Evolutionary conservation across 1,140 invertebrate species (phyloP).

Genomic region (Drosophila malerkotliana): DNA sequence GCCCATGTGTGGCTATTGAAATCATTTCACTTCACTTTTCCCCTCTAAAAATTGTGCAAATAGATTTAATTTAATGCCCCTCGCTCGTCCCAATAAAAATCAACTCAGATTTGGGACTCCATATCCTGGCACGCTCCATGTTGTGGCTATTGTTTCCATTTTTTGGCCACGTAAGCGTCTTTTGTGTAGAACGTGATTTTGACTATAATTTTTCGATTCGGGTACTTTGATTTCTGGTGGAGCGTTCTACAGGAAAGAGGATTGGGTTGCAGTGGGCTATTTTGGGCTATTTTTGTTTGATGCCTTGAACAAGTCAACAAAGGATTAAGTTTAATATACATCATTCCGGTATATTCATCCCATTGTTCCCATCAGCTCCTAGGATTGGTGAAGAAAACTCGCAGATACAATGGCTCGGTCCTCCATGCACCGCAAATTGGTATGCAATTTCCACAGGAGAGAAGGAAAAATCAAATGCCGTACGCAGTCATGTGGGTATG

Average conservation of each 20-base stretch:
- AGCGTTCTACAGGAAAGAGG: background rate
- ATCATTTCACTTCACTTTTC: conserved; percentile 69
- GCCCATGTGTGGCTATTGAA: conserved; percentile 37
- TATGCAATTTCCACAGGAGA: conserved; percentile 59
- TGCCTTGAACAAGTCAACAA: background rate
- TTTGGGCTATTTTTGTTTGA: background rate
- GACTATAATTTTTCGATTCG: conserved; percentile 61
- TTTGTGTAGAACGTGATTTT: conserved; percentile 77
- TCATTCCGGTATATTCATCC: background rate
- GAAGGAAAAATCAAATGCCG: conserved; percentile 44
- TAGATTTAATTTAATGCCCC: conserved; percentile 77
- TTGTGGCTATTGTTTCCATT: conserved; percentile 60
- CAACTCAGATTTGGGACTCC: conserved; percentile 56
- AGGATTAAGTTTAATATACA: background rate
- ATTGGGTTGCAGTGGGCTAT: background rate
- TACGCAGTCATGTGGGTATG: background rate
- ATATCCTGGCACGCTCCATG: conserved; percentile 28
- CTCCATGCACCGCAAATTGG: conserved; percentile 45
- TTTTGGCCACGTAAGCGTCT: conserved; percentile 74
- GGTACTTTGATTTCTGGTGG: conserved; percentile 50
- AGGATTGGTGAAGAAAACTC: too few relatives aligned
- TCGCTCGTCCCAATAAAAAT: conserved; percentile 64
- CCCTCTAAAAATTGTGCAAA: conserved; percentile 69
- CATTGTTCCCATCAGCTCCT: background rate
- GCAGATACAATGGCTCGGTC: too few relatives aligned